Conservation (phyloP, 2,888 invertebrate species). For the Gastracanthus pulcherrimus region DNA sequence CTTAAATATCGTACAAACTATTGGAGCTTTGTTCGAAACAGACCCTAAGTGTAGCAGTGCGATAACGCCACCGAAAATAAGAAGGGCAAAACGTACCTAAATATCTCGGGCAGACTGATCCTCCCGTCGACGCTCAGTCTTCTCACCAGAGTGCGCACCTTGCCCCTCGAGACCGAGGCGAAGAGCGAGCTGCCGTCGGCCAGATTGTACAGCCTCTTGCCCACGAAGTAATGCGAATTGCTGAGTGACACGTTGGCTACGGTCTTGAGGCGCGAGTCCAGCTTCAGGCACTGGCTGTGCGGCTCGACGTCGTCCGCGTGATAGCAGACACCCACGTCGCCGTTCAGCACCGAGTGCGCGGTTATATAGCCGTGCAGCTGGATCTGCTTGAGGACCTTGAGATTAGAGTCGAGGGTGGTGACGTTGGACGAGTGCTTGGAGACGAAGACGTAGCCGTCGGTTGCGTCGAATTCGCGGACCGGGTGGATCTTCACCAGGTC, state of each 20-base stretch:
- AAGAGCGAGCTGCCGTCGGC: constrained; percentile 28
- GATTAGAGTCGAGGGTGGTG: not conserved
- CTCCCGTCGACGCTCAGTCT: not conserved
- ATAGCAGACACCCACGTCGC: constrained; percentile 15
- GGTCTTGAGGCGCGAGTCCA: constrained; percentile 31
- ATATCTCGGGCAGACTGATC: constrained; percentile 1
- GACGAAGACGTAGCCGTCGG: constrained; percentile 3
- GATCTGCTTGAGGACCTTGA: not conserved
- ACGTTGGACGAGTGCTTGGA: not conserved
- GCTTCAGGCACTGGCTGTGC: not conserved
- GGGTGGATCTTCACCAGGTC: constrained; percentile 9
- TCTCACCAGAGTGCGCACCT: not conserved
- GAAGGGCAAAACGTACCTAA: too few species aligned
- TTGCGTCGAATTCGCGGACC: not conserved
- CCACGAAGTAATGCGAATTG: not conserved
- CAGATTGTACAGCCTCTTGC: constrained; percentile 13
- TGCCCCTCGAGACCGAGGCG: not conserved
- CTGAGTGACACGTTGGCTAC: not conserved
- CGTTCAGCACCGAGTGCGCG: constrained; percentile 17
- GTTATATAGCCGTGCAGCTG: not conserved
- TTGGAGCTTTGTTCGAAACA: too few species aligned
- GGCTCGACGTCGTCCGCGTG: not conserved
- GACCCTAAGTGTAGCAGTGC: too few species aligned
- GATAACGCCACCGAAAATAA: too few species aligned
- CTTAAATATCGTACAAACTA: too few species aligned